Percentiles rank a stretch among this genome's conserved stretches.
phyloP scores from a whole-genome alignment of 2,888 invertebrate species.

The Coelinius sp. region DNA sequence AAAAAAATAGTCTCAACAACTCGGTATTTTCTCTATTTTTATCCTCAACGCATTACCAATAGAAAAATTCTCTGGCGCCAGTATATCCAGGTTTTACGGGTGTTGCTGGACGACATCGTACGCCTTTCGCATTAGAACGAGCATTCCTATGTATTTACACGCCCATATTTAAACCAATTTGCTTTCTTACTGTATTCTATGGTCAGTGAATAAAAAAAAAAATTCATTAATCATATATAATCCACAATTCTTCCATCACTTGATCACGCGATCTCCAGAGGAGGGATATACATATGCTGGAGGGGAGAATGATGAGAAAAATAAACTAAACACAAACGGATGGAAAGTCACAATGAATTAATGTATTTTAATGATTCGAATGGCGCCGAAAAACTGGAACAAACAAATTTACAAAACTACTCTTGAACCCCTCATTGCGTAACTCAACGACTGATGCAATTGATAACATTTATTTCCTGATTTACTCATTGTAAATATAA shows the following conservation, averaged over 20 bases:
- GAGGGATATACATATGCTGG: background rate
- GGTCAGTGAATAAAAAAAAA: slow-evolving; percentile 46
- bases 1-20: background rate
- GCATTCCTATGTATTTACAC: slow-evolving; percentile 48
- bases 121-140: slow-evolving; percentile 44
- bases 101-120: slow-evolving; percentile 7
- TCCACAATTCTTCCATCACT: background rate
- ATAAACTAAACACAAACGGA: background rate
- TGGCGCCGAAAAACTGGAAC: background rate
- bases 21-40: slow-evolving; percentile 9
- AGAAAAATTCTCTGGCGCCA: slow-evolving; percentile 16
- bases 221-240: slow-evolving; percentile 41
- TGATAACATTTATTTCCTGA: background rate
- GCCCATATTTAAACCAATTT: slow-evolving; percentile 44
- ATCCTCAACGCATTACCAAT: slow-evolving; percentile 16
- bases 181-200: slow-evolving; percentile 32
- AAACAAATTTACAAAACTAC: background rate
- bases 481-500: slow-evolving; percentile 1
- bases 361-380: background rate
- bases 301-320: background rate
- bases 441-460: slow-evolving; percentile 10
- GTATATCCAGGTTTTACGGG: slow-evolving; percentile 21
- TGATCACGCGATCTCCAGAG: background rate
- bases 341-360: slow-evolving; percentile 4
- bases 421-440: slow-evolving; percentile 2